Evolutionary conservation across 2,113 vertebrate species (phyloP), one percentile per base, ranked within the genome.

Genomic region (Heteronetta atricapilla): DNA sequence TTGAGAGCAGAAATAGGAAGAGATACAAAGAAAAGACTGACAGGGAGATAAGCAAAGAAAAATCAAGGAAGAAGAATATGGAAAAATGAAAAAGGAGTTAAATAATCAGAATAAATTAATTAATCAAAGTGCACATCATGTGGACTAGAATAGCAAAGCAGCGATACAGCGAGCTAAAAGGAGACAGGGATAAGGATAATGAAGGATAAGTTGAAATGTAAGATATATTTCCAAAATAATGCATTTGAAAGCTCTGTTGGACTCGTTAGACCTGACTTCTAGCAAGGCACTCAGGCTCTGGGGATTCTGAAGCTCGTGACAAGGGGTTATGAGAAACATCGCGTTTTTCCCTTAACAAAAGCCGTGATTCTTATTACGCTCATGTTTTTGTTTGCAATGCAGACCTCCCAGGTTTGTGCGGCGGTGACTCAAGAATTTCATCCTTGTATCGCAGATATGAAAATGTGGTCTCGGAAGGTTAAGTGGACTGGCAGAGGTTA

Each of bases 51-150:
- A 81, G 46, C 56, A 38, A 95, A 83, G 59, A 50, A 93, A 94
- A 97, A 95, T 93, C 94, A 94, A 89, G 93, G 66, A 73, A 78
- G 77, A 86, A 89, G 81, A 92, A 93, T 78, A 68, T 26, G 53
- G 68, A 90, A 94, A 94, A 95, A 93, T 79, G 50, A 90, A 89
- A 97, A 95, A 95, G 63, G 80, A 94, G 93, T 95, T 96, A 95
- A 97, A 97, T 90, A 97, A 96, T 96, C 95, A 96, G 96, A 97
- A 97, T 96, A 97, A 95, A 97, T 97, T 97, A 97, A 96, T 97
- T 97, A 97, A 96, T 95, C 95, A 96, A 95, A 96, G 90, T 82
- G 70, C 83, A 94, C 83, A 94, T 96, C 83, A 87, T 92, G 90
- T 93, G 70, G 94, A 84, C 83, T 84, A 84, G 96, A 96, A 97